Evolutionary conservation across 2,113 vertebrate genomes (phyloP), one percentile per base, ranked within the genome.

Genomic region (Tamias sibiricus): DNA sequence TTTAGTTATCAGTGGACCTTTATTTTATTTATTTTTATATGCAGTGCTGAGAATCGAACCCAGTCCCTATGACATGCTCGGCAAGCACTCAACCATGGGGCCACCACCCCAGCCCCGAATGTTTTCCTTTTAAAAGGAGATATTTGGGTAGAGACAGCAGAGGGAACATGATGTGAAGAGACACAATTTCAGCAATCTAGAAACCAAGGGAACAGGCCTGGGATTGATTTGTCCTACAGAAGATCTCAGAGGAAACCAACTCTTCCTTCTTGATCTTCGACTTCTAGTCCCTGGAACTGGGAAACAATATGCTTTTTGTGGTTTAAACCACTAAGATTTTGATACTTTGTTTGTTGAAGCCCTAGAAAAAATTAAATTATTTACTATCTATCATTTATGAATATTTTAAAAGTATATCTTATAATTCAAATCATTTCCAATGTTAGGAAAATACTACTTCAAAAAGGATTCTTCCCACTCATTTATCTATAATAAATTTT

Each of bases 141-240:
- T 35, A 37, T 11, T 10, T 62, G 19, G 20, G 82, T 59, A 71
- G 17, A 91, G 30, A 17, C 8, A 47, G 11, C 10, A 40, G 0
- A 68, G 30, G 40, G 37, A 76, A 40, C 16, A 28, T 72, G 4
- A 57, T 1, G 0, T 37, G 14, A 57, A 76, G 17, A 42, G 8
- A 52, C 22, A 35, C 2, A 49, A 52, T 86, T 11, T 16, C 17
- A 66, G 20, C 11, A 28, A 52, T 40, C 47, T 2, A 54, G n/a
- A 72, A 54, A 64, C 11, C 2, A 20, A 40, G 6, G 24, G 42
- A 13, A n/a, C 4, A 74, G 8, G 0, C 24, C 19, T 5, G 4
- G 32, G 28, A 10, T 0, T 42, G 10, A n/a, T 1, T 2, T 2
- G 8, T 52, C 5, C 22, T 4, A 94, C 82, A 2, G 3, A 62